Percentiles rank a stretch among this genome's conserved stretches.
Conservation (phyloP, 2,797 vertebrate species). For the Cynodonichthys magdalenae region DNA sequence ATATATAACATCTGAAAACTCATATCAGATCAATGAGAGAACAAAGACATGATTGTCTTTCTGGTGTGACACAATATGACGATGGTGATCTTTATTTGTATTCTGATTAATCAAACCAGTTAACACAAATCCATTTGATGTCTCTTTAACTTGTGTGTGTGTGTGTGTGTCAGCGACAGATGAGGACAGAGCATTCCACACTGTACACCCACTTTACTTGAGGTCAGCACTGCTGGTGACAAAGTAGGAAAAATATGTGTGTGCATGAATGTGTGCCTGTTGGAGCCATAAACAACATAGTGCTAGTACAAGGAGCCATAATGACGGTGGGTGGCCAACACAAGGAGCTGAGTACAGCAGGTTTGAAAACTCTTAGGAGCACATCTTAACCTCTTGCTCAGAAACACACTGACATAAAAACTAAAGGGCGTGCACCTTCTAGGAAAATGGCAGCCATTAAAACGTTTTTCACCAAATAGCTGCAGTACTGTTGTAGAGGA, state of each 20-base stretch:
- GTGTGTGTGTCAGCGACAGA: conserved; percentile 10
- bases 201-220: conserved; percentile 66
- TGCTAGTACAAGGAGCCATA: conserved; percentile 58
- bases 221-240: conserved; percentile 69
- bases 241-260: conserved; percentile 63
- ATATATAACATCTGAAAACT: no score
- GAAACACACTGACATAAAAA: neutral
- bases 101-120: conserved; percentile 25
- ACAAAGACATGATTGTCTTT: no score
- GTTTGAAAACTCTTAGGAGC: conserved; percentile 39
- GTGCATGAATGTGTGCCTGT: conserved; percentile 17
- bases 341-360: conserved; percentile 63
- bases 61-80: no score
- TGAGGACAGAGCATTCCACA: conserved; percentile 59
- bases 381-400: conserved; percentile 28
- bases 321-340: conserved; percentile 45
- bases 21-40: no score
- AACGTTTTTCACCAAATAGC: neutral
- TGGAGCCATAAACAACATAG: conserved; percentile 42
- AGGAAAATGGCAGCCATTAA: no score
- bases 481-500: neutral
- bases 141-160: conserved; percentile 41
- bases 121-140: conserved; percentile 59
- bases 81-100: no score
- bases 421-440: neutral